Evolutionary conservation across 2,888 invertebrate genomes (phyloP), one percentile per base, ranked within the genome.

Genomic region (Calameuta filiformis): DNA sequence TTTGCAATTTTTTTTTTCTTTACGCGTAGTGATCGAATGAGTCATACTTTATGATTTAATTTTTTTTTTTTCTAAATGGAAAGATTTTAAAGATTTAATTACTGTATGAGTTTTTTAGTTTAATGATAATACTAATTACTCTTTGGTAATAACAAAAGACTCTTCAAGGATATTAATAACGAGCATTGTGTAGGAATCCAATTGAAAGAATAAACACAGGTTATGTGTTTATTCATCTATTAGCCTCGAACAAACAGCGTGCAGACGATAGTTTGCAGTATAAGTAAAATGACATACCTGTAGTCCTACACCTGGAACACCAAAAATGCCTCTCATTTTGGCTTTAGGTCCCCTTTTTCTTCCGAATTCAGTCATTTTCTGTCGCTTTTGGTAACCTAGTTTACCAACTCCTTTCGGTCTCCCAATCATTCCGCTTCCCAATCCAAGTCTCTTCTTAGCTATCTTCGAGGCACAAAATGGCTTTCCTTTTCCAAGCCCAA

Each of bases 291-390:
- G 23, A 78, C 79, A 83, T 87, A 93, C 93, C 91, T 96, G 96
- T 78, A 96, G 91, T 6, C 96, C 96, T 34, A 96, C 92, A 11
- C 96, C 96, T 0, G 96, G 96, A 11, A 95, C 95, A 30, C 96
- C 96, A 89, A 96, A 96, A 73, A 96, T 94, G 6, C 96, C 97
- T 75, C 97, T 93, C 95, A 97, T 96, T 92, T 97, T 98, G 23
- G 97, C 95, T 90, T 98, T 98, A 1, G 96, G 95, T 11, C 96
- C 97, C 80, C 98, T 93, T 89, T 97, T 97, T 81, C 97, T 92
- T 40, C 96, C 95, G 89, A 97, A 95, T 84, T 97, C 96, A 34
- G 94, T 94, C 74, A 96, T 93, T 75, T 95, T 93, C 83, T 95
- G 95, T 33, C 95, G 93, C 87, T 96, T 96, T 89, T 96, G 95